Base-by-base conservation (phyloP, 2,797 vertebrate species). In the Pygocentrus nattereri region DNA sequence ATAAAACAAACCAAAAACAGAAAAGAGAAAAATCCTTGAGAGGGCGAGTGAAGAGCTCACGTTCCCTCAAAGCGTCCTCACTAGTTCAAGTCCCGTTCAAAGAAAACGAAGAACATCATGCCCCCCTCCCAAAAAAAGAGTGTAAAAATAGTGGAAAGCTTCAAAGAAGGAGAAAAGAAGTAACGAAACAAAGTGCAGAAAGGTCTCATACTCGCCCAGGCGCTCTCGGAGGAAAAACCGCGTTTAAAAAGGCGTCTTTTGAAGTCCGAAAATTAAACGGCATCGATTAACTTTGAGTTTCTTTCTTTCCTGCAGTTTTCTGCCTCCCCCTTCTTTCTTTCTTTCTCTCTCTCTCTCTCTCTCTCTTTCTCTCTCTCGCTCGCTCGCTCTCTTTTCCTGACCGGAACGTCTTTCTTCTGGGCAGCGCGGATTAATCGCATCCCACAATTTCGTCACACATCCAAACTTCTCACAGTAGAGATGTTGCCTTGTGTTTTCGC, bases 391-490 rank as follows among this genome's bases (percentile, higher is more conserved):
- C 88, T 86, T 89, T 77, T 85, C 84, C 86, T 86, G 79, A 88
- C 94, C 92, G 93, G 94, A 81, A 94, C 93, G 92, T 92, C 94
- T 95, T 95, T 94, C 92, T 88, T 76, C 84, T 92, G 92, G 90
- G 86, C 89, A 90, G 84, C 88, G 88, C 91, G 90, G 87, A 90
- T 76, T 86, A 82, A 90, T 89, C 75, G 79, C 80, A 82, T 84
- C 84, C 79, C 81, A 74, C 74, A 85, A 86, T 92, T 87, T 92
- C 91, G 92, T 94, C 90, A 91, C 93, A 90, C 88, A 80, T 85
- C 84, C 88, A 83, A 89, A 83, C 79, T 84, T 84, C 74, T 78
- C 64, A 74, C 79, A 85, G 65, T 75, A 41, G 7, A n/a, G 59
- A 78, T 79, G 76, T 76, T 54, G 73, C 31, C 65, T 73, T n/a